phyloP scores from a whole-genome alignment of 2,797 vertebrate genomes.

The Melopsittacus undulatus region DNA sequence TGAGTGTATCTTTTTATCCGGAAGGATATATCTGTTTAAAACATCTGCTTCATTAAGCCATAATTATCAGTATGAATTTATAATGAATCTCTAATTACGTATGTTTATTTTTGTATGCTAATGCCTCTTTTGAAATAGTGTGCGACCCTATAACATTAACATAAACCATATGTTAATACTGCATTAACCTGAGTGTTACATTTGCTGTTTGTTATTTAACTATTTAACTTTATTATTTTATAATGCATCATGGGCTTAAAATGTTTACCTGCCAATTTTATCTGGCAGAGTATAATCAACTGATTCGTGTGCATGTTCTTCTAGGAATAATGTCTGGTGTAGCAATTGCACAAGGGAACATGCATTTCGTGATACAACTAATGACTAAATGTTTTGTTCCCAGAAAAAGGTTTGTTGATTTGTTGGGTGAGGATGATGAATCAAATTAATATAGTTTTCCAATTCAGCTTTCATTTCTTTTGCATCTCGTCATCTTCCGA shows the following conservation, averaged over 20 bases:
- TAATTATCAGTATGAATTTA: background rate
- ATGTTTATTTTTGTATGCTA: background rate
- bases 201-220: background rate
- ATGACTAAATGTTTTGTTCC: background rate
- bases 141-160: background rate
- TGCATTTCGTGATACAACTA: background rate
- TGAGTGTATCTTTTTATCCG: background rate
- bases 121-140: background rate
- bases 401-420: background rate
- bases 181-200: background rate
- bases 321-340: background rate
- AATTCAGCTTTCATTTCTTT: background rate
- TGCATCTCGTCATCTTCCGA: no score
- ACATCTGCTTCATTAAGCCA: background rate
- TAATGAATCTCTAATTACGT: background rate
- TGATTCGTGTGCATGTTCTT: background rate
- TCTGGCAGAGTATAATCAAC: background rate
- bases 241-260: background rate
- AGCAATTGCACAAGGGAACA: background rate
- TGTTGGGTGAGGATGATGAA: background rate
- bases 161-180: background rate
- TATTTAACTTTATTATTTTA: background rate
- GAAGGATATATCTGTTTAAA: background rate
- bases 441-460: background rate
- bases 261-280: background rate